These are phyloP conservation scores for Elysia chlorotica DNA, from an alignment of 1,140 invertebrate genomes.

Conservation along the genomic window DNA sequence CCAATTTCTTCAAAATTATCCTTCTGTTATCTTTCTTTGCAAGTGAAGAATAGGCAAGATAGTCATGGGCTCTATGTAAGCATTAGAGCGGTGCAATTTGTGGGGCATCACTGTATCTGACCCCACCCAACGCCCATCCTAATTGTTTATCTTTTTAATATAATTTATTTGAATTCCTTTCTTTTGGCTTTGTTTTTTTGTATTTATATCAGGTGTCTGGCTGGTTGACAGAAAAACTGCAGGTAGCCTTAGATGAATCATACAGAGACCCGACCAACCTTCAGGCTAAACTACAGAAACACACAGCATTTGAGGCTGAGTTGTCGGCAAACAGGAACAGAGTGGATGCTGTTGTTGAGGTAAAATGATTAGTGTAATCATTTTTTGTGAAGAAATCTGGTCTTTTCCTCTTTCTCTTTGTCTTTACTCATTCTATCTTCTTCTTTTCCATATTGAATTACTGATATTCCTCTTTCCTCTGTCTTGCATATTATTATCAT, in stretches of 20 bases:
- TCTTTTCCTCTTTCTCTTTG: background rate
- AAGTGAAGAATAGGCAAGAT: no score
- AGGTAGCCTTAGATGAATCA: conserved; percentile 96
- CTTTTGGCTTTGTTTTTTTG: background rate
- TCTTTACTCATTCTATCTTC: background rate
- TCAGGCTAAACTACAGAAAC: conserved; percentile 95
- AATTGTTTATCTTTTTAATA: no score
- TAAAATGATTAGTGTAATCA: conserved; percentile 20
- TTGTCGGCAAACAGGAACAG: conserved; percentile 69
- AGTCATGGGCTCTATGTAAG: no score
- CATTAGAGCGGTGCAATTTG: no score
- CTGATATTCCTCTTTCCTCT: background rate
- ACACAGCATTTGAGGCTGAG: conserved; percentile 86
- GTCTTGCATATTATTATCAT: no score
- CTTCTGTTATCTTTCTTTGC: no score
- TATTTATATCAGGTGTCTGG: conserved; percentile 69
- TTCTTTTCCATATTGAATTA: no score
- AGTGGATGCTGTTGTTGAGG: conserved; percentile 88
- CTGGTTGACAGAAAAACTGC: conserved; percentile 99
- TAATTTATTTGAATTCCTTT: background rate
- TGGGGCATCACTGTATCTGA: no score
- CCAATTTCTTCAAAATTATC: no score
- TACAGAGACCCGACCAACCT: conserved; percentile 73
- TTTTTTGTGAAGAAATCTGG: conserved; percentile 42
- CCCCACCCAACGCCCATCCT: no score